Percentiles rank a stretch among this genome's conserved stretches.
Conservation (phyloP, 30 jellyfish, hydroid and myxozoan genomes). For the Haliclystus octoradiatus region DNA sequence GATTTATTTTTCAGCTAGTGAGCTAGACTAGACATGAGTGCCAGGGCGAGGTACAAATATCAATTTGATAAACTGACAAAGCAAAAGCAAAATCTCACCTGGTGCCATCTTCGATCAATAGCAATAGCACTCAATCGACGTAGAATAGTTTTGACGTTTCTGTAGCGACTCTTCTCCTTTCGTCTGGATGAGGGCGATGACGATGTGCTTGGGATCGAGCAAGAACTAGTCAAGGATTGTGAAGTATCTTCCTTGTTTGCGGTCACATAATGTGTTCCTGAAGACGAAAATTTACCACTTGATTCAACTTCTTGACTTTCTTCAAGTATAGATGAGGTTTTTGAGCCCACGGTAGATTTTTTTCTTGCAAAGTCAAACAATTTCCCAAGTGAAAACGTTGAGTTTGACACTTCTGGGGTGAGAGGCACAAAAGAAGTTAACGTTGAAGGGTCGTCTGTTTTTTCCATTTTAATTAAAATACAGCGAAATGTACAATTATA, state of each 20-base stretch:
- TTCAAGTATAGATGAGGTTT: not conserved
- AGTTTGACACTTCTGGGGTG: conserved; percentile 58
- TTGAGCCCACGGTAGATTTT: conserved; percentile 7
- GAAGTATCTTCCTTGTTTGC: conserved; percentile 26
- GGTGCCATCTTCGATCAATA: conserved; percentile 85
- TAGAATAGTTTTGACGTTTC: conserved; percentile 85
- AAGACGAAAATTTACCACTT: not conserved
- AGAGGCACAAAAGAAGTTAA: conserved; percentile 85
- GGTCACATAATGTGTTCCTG: conserved; percentile 2
- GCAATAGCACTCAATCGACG: conserved; percentile 93
- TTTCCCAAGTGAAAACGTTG: conserved; percentile 60
- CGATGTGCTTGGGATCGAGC: not conserved
- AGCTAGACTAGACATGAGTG: no score
- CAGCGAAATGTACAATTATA: no score
- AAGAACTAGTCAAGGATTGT: not conserved
- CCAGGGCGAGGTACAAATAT: no score
- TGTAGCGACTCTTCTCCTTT: conserved; percentile 75
- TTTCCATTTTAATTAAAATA: no score
- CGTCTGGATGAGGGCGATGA: conserved; percentile 48
- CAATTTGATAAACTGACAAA: no score
- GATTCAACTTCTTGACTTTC: not conserved
- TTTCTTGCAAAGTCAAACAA: conserved; percentile 58
- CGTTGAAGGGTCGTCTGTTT: conserved; percentile 33
- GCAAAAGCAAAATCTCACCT: no score
- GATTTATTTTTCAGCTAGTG: no score